phyloP scores from a whole-genome alignment of 92 coral and sea anemone species.

The Siderastrea siderea region DNA sequence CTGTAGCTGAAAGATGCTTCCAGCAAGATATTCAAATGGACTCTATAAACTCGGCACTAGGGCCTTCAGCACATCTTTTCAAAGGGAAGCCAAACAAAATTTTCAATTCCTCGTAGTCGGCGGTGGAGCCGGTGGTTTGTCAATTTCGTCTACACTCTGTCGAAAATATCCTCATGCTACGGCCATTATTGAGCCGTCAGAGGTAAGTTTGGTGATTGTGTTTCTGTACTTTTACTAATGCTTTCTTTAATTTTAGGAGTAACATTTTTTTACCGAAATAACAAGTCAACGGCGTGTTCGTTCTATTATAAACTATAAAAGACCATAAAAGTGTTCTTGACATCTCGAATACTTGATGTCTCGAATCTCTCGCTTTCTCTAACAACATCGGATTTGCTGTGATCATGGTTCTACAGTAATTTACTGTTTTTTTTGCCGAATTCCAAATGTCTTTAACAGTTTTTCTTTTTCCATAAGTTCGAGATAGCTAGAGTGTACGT shows the following conservation, averaged over 20 bases:
- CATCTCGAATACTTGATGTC: no score
- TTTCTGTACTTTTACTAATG: not conserved
- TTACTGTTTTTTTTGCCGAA: no score
- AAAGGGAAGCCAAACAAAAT: slow-evolving; percentile 43
- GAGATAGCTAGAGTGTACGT: not conserved
- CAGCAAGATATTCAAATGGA: not conserved
- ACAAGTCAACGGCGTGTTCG: no score
- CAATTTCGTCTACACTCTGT: slow-evolving; percentile 82
- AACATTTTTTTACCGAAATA: no score
- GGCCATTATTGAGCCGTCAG: slow-evolving; percentile 93
- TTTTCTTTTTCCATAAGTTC: no score
- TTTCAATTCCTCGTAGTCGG: slow-evolving; percentile 94
- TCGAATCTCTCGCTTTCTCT: no score
- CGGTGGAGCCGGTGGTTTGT: slow-evolving; percentile 96
- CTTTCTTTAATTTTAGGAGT: not conserved
- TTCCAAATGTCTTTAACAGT: no score
- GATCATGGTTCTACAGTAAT: no score
- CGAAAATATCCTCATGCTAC: slow-evolving; percentile 87
- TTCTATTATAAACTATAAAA: no score
- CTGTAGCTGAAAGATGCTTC: not conserved
- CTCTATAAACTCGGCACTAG: slow-evolving; percentile 18
- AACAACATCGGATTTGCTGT: no score
- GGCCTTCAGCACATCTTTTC: slow-evolving; percentile 74
- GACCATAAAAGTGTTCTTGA: no score
- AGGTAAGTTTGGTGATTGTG: slow-evolving; percentile 55